Evolutionary conservation across 2,113 vertebrate species (phyloP).

Genomic region (Siphamia tubifer): DNA sequence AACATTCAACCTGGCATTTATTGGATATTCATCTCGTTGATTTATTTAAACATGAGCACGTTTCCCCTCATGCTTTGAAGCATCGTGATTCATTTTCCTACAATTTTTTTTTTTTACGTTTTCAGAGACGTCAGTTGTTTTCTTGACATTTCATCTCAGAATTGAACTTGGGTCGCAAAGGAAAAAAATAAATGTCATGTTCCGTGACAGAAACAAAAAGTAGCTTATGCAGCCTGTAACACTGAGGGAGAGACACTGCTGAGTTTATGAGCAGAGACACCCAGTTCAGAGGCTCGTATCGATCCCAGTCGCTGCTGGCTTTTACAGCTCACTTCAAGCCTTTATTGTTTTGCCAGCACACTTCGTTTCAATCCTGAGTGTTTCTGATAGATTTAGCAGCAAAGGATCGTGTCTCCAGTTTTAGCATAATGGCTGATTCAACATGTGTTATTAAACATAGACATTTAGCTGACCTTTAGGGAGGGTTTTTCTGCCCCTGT

Average conservation of each 20-base stretch:
- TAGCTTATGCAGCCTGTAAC: background rate
- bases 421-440: conserved; percentile 21
- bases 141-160: conserved; percentile 39
- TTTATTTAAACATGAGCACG: background rate
- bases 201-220: conserved; percentile 22
- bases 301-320: conserved; percentile 40
- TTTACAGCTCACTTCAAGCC: conserved; percentile 46
- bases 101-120: conserved; percentile 2
- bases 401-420: conserved; percentile 6
- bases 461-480: conserved; percentile 22
- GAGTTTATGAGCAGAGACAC: conserved; percentile 46
- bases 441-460: conserved; percentile 18
- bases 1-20: background rate
- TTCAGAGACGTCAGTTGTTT: conserved; percentile 43
- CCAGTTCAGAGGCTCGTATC: conserved; percentile 14
- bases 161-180: background rate
- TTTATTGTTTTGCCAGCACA: conserved; percentile 56
- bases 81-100: conserved; percentile 21
- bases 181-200: conserved; percentile 37
- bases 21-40: background rate
- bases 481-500: background rate
- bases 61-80: conserved; percentile 11
- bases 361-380: conserved; percentile 25
- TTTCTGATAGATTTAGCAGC: conserved; percentile 46
- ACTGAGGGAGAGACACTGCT: conserved; percentile 1